Evolutionary conservation across 2,888 invertebrate genomes (phyloP).

Genomic region (Muscina levida): DNA sequence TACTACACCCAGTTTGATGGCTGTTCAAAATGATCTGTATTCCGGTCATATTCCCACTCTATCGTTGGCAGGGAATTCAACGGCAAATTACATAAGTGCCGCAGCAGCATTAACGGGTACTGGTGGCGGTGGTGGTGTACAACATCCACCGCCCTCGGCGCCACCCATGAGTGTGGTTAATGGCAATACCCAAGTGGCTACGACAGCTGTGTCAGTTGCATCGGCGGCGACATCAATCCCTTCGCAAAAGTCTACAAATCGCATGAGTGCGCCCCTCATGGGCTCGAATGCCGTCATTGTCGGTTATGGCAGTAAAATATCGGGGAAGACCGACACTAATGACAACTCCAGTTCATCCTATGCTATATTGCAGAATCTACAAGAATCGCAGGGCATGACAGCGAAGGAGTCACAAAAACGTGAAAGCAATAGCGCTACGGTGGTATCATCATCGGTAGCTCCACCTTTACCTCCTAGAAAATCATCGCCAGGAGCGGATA

Average conservation of each 20-base stretch:
- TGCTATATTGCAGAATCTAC: slow-evolving; percentile 76
- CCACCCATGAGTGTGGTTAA: slow-evolving; percentile 74
- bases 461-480: slow-evolving; percentile 82
- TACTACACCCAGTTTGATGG: slow-evolving; percentile 78
- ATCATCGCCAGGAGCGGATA: slow-evolving; percentile 81
- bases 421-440: slow-evolving; percentile 53
- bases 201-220: slow-evolving; percentile 26
- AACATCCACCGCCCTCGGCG: slow-evolving; percentile 73
- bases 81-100: slow-evolving; percentile 67
- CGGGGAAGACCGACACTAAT: slow-evolving; percentile 71
- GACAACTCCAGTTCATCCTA: slow-evolving; percentile 75
- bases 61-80: slow-evolving; percentile 68
- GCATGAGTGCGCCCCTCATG: slow-evolving; percentile 79
- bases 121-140: slow-evolving; percentile 53
- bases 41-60: slow-evolving; percentile 74
- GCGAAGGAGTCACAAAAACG: slow-evolving; percentile 63
- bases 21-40: slow-evolving; percentile 79
- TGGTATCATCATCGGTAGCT: slow-evolving; percentile 68
- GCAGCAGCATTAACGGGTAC: slow-evolving; percentile 66
- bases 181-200: slow-evolving; percentile 50
- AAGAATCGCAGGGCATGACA: slow-evolving; percentile 69
- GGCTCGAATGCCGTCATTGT: slow-evolving; percentile 69
- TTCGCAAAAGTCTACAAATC: slow-evolving; percentile 76
- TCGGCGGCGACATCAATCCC: slow-evolving; percentile 53
- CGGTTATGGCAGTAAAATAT: slow-evolving; percentile 70